phyloP scores from a whole-genome alignment of 2,113 vertebrate genomes.

The Etheostoma spectabile region DNA sequence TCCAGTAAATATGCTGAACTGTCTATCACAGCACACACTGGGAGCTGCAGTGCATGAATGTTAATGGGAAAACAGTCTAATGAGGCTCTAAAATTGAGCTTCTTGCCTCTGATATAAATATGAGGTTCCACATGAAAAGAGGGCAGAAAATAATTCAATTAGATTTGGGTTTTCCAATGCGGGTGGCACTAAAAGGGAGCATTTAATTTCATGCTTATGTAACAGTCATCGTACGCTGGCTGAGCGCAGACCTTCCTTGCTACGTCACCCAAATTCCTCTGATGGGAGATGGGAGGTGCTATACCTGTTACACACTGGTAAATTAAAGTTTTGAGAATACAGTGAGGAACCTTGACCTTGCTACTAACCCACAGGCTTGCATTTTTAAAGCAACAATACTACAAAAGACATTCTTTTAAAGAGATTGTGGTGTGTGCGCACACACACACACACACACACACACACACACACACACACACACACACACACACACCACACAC shows the following conservation, averaged over 20 bases:
- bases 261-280: conserved; percentile 60
- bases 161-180: conserved; percentile 63
- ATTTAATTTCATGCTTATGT: conserved; percentile 73
- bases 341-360: conserved; percentile 45
- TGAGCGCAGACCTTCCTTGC: conserved; percentile 45
- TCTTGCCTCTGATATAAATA: conserved; percentile 69
- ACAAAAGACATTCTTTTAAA: conserved; percentile 34
- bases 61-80: conserved; percentile 68
- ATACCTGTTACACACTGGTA: conserved; percentile 22
- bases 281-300: conserved; percentile 35
- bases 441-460: conserved; percentile 35
- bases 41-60: conserved; percentile 40
- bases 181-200: conserved; percentile 61
- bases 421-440: conserved; percentile 2
- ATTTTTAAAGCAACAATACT: conserved; percentile 35
- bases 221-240: conserved; percentile 55
- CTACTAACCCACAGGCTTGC: conserved; percentile 28
- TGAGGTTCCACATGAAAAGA: conserved; percentile 60
- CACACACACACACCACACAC: neutral
- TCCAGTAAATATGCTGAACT: conserved; percentile 57
- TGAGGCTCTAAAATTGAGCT: conserved; percentile 64
- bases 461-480: conserved; percentile 30
- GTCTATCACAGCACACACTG: conserved; percentile 57
- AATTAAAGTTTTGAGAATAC: conserved; percentile 26
- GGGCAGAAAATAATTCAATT: conserved; percentile 70